Evolutionary conservation across 2,113 vertebrate species (phyloP).

Genomic region (Poicephalus meyeri): DNA sequence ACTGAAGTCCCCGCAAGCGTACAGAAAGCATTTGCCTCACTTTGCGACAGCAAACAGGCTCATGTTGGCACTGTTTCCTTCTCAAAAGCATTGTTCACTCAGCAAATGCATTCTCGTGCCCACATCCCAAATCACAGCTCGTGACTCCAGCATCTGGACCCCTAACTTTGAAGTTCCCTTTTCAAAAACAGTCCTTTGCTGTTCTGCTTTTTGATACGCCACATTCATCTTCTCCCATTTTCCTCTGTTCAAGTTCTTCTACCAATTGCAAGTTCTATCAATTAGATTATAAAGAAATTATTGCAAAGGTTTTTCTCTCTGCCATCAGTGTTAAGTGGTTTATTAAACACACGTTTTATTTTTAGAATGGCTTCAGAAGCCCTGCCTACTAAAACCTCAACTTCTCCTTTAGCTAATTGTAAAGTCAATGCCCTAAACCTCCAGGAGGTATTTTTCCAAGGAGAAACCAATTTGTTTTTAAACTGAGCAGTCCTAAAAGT

Average conservation of each 20-base stretch:
- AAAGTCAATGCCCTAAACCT: conserved; percentile 25
- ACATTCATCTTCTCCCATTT: fast-evolving
- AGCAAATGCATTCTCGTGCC: fast-evolving
- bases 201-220: background rate
- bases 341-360: conserved; percentile 6
- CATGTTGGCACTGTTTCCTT: background rate
- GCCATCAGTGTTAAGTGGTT: background rate
- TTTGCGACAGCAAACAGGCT: fast-evolving
- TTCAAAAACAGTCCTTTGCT: conserved; percentile 16
- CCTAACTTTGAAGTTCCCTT: conserved; percentile 7
- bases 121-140: background rate
- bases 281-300: background rate
- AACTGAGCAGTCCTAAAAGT: background rate
- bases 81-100: background rate
- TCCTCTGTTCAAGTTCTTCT: background rate
- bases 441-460: background rate
- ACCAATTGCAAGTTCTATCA: background rate
- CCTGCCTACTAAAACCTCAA: background rate
- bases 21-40: fast-evolving
- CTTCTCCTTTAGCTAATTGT: background rate
- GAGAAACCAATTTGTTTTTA: conserved; percentile 3
- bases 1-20: background rate
- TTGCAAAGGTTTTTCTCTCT: conserved; percentile 4
- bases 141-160: background rate
- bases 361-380: background rate